Base-by-base conservation (phyloP, 2,888 invertebrate species). In the Latrodectus elegans region DNA sequence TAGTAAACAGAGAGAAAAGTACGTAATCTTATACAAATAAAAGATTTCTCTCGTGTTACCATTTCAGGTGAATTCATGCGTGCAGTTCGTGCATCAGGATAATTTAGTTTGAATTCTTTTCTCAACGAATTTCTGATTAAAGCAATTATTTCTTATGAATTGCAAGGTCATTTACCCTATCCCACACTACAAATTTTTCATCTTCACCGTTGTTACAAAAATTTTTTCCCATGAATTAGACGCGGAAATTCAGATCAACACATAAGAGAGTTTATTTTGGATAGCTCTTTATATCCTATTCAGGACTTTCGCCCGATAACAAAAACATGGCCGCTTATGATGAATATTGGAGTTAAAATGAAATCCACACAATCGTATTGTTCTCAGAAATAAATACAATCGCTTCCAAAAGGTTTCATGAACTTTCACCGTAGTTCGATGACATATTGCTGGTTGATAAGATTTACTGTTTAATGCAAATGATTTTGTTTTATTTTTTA, bases 241-340 rank as follows among this genome's bases (percentile, higher is more conserved):
- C n/a, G 60, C 60, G 60, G 60, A 60, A 60, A 60, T 60, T 60
- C 12, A 60, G 38, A 38, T 6, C n/a, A n/a, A 10, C n/a, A 60
- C n/a, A 12, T 60, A 60, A 8, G n/a, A n/a, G 14, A 60, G 60
- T 15, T n/a, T n/a, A 60, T 60, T 60, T 60, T 60, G 60, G 60
- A 60, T 60, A 6, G 60, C 12, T n/a, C 12, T 11, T 14, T 60
- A 60, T n/a, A 8, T 60, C 60, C 60, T 15, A 38, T 38, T 38
- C n/a, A 60, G 60, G 14, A 60, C 60, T 11, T 60, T n/a, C 12
- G 12, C 8, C 3, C n/a, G 14, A 60, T 10, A 60, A 60, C 60
- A 60, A 60, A 60, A 60, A n/a, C 60, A n/a, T 60, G 60, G 60
- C 60, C 60, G 60, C n/a, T 60, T 60, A 60, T n/a, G 60, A 60